Conservation (phyloP, 2,113 vertebrate genomes). For the Myiozetetes cayanensis region DNA sequence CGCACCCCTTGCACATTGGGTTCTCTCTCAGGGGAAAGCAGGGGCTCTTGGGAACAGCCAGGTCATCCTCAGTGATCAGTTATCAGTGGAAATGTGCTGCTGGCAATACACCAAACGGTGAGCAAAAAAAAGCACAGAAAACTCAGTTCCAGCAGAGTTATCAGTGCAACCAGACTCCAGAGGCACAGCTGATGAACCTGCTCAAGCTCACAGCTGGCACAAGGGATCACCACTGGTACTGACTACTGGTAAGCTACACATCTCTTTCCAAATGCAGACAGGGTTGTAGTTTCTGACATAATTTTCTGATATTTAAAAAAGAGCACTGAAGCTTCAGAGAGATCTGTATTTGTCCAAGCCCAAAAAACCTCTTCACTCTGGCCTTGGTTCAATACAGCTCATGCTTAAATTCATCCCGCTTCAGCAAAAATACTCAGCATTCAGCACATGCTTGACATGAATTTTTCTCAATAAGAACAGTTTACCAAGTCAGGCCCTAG, state of each 20-base stretch:
- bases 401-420: constrained; percentile 2
- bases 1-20: neutral
- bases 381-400: constrained; percentile 27
- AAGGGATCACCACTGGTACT: neutral
- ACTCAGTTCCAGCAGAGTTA: neutral
- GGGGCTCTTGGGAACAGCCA: fast-evolving
- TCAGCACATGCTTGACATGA: constrained; percentile 3
- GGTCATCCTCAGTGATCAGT: too few species aligned
- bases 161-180: neutral
- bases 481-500: neutral
- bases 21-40: neutral
- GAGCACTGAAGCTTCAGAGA: neutral
- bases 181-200: neutral
- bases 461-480: neutral
- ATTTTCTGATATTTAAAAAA: neutral
- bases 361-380: neutral
- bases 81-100: neutral
- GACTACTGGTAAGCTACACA: neutral
- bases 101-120: neutral
- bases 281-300: neutral
- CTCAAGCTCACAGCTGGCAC: neutral
- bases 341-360: neutral
- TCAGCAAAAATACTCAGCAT: constrained; percentile 46
- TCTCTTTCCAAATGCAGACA: neutral
- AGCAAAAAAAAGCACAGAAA: neutral